A percentile compares a stretch with the other conserved stretches of the same genome.
These are phyloP conservation scores for Drosophila ambigua DNA, from an alignment of 1,140 invertebrate species.

Conservation along the genomic window DNA sequence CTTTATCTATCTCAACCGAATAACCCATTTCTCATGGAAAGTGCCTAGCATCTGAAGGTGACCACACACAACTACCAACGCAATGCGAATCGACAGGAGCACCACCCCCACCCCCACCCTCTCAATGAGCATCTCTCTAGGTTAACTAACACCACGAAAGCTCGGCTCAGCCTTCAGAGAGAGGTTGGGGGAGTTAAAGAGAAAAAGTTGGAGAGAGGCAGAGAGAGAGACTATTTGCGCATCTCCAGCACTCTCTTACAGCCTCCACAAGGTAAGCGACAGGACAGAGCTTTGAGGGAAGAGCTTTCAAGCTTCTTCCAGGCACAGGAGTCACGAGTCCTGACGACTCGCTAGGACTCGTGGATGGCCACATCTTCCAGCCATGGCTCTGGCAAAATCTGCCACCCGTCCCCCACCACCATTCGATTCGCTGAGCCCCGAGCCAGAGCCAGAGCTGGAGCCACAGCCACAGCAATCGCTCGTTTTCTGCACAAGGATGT, in stretches of 20 bases:
- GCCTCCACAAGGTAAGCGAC: constrained; percentile 16
- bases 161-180: background rate
- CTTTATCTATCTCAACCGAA: background rate
- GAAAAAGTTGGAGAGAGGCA: background rate
- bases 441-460: background rate
- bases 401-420: too few species aligned
- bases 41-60: constrained; percentile 16
- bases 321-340: constrained; percentile 43
- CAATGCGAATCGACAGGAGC: constrained; percentile 20
- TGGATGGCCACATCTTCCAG: constrained; percentile 34
- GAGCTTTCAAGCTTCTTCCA: constrained; percentile 45
- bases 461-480: constrained; percentile 8
- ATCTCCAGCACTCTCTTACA: constrained; percentile 32
- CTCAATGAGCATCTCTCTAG: constrained; percentile 7
- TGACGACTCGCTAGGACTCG: constrained; percentile 42
- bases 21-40: background rate
- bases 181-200: background rate
- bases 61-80: constrained; percentile 26
- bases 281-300: constrained; percentile 30
- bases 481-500: constrained; percentile 49
- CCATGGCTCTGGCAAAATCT: constrained; percentile 25
- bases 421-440: too few species aligned
- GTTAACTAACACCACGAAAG: background rate
- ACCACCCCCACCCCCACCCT: constrained; percentile 19
- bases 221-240: constrained; percentile 15